phyloP scores from a whole-genome alignment of 1,140 invertebrate genomes.

The Rhyzopertha dominica region DNA sequence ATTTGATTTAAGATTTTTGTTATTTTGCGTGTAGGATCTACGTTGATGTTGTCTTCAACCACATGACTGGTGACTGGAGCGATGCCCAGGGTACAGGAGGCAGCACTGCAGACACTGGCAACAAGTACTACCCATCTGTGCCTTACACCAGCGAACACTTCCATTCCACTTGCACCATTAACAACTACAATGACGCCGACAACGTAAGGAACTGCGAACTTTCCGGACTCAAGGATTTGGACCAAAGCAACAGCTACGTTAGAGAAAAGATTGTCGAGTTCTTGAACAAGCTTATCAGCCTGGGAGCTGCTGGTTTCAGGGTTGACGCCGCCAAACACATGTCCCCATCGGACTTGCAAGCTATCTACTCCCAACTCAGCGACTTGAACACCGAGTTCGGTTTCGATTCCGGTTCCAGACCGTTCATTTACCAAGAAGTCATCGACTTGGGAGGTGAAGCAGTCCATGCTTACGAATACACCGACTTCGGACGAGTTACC shows the following conservation, averaged over 20 bases:
- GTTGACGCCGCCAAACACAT: constrained; percentile 69
- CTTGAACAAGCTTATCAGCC: constrained; percentile 64
- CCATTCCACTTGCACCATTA: constrained; percentile 50
- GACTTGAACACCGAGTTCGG: constrained; percentile 56
- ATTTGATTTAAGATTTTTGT: not conserved
- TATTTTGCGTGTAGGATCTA: constrained; percentile 58
- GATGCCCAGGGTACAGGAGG: constrained; percentile 55
- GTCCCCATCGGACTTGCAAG: constrained; percentile 65
- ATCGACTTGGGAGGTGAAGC: constrained; percentile 56
- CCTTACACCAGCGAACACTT: constrained; percentile 54
- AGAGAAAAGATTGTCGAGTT: constrained; percentile 58
- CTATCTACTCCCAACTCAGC: constrained; percentile 56
- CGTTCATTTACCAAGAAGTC: constrained; percentile 76
- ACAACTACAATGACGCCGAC: constrained; percentile 43
- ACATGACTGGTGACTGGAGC: constrained; percentile 75
- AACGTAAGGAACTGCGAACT: constrained; percentile 69
- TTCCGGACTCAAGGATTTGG: constrained; percentile 64
- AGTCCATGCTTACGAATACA: constrained; percentile 52
- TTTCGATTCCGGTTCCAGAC: constrained; percentile 52
- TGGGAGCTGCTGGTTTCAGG: constrained; percentile 78
- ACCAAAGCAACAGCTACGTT: constrained; percentile 60
- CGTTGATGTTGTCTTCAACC: constrained; percentile 79
- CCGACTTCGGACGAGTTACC: constrained; percentile 60
- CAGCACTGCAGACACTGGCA: constrained; percentile 49
- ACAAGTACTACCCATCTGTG: constrained; percentile 51